A percentile compares a stretch with the other conserved stretches of the same genome.
Conservation (phyloP, 2,888 invertebrate species). For the Caenorhabditis parvicauda region DNA sequence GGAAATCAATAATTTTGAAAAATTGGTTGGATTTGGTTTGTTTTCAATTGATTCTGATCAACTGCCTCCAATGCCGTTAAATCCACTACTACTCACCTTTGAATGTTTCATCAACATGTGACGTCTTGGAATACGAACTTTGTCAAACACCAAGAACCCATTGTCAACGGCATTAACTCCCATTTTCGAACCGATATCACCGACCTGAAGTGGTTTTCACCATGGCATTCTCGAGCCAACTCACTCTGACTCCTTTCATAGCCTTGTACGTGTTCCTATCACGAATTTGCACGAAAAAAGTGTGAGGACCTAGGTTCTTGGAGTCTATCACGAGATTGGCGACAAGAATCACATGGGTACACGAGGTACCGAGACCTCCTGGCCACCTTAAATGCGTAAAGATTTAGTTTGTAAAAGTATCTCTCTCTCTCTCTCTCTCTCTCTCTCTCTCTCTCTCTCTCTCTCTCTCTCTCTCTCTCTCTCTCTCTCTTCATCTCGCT, state of each 20-base stretch:
- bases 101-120: constrained; percentile 92
- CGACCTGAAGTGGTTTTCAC: too few species aligned
- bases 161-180: constrained; percentile 89
- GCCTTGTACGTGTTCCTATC: constrained; percentile 84
- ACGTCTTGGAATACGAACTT: constrained; percentile 81
- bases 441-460: not conserved
- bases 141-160: constrained; percentile 83
- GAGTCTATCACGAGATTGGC: constrained; percentile 84
- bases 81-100: constrained; percentile 70
- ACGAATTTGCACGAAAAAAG: constrained; percentile 86
- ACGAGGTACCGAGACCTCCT: constrained; percentile 78
- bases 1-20: not conserved
- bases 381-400: constrained; percentile 25
- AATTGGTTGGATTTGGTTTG: not conserved
- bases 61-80: not conserved
- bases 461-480: not conserved
- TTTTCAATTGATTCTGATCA: not conserved
- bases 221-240: not conserved
- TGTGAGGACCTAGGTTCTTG: constrained; percentile 82
- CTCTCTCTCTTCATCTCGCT: not conserved
- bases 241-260: constrained; percentile 63
- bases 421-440: too few species aligned
- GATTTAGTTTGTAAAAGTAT: not conserved
- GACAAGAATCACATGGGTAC: constrained; percentile 86
- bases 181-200: constrained; percentile 89